Base-by-base conservation (phyloP, 1,140 invertebrate genomes). In the Leptinotarsa undecemlineata region DNA sequence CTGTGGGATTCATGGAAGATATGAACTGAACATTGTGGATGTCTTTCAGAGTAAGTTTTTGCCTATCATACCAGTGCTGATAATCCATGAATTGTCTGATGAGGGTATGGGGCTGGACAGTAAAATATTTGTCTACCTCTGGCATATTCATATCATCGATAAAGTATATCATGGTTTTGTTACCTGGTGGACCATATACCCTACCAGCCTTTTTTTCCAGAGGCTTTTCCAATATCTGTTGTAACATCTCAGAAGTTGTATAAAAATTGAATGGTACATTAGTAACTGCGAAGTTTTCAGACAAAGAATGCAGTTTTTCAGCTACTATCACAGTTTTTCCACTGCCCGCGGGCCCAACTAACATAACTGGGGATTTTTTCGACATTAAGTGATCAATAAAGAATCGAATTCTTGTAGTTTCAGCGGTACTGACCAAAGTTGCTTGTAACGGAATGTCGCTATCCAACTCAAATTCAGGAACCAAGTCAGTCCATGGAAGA, bases 81-180 rank as follows among this genome's bases (percentile, higher is more conserved):
- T 98, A 98, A 87, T 98, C 95, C 88, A 99, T 91, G 83, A 96
- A 95, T 84, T 99, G 96, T 17, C 96, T 87, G 76, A 98, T 94
- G 1, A 98, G 88, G 0, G 96, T 98, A 83, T 98, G 96, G 0
- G 96, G 95, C 82, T 98, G 96, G 2, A 98, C 96, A 0, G 97
- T 98, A 64, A 95, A 96, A 82, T 98, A 98, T 71, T 90, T 90
- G 86, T 98, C 97, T 3, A 98, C 95, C 89, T 97, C 95, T 8
- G 96, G 96, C 96, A 98, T 98, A 86, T 98, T 99, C 88, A 98
- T 91, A 83, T 99, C 97, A 84, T 98, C 97, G 71, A 98, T 92
- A 83, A 98, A 98, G 85, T 98, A 98, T 74, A 99, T 91, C 82
- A 99, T 91, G 17, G 90, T 91, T 80, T 97, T 96, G 77, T 90